Evolutionary conservation across 2,888 invertebrate species (phyloP), one percentile per base, ranked within the genome.

Genomic region (Fissipunctia ypsillon): DNA sequence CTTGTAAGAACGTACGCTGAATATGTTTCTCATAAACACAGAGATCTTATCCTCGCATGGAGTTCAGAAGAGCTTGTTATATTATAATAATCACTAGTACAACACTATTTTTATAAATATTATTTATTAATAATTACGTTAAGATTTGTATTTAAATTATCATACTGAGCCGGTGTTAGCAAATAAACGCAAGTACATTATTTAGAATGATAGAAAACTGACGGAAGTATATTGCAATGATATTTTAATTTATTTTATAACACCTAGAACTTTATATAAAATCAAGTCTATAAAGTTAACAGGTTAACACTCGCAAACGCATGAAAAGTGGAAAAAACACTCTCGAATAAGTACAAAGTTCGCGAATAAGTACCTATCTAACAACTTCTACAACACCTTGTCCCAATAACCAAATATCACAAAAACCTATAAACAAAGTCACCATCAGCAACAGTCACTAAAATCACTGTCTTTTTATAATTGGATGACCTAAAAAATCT

Each of bases 381-480:
- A 64, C 41, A 48, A 79, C 57, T 63, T 50, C 43, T 64, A 41
- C 25, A 35, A 69, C 41, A 75, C 52, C 57, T 52, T 52, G n/a
- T 70, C 68, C 68, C 68, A 80, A 45, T 80, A 80, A 84, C 76
- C 43, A 54, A 81, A 71, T 81, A 81, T 81, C 81, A 81, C 81
- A 81, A 84, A 65, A 68, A 61, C 43, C 48, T 80, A 65, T 35
- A 57, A 59, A 52, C 59, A 19, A 77, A 31, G 48, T 65, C 35
- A 57, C 19, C 7, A 31, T 60, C 64, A 28, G 48, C 50, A 54
- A 38, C 25, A 12, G 19, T 64, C 54, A 48, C 14, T 12, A n/a
- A 70, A 31, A 28, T n/a, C 35, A 43, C 28, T 35, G 56, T 38
- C 19, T 60, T 35, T 43, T 35, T 52, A 65, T 31, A 68, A 60